Conservation (phyloP, 1,140 invertebrate species). For the Formica exsecta region DNA sequence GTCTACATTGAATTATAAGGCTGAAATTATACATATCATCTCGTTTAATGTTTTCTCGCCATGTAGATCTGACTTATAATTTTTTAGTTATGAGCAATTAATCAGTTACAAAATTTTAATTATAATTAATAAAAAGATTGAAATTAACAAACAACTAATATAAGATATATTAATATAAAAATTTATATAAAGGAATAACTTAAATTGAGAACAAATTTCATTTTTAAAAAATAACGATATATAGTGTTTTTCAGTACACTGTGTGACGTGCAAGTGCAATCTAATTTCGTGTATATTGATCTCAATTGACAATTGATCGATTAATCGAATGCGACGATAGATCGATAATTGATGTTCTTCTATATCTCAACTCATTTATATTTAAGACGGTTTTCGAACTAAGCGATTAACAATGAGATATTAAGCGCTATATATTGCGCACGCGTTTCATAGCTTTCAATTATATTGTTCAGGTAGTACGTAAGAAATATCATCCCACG, state of each 20-base stretch:
- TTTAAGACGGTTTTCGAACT: constrained; percentile 17
- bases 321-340: not conserved
- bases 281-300: not conserved
- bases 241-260: not conserved
- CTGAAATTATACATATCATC: not conserved
- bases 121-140: not conserved
- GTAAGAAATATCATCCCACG: constrained; percentile 99
- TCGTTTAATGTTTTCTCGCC: not conserved
- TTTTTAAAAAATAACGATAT: constrained; percentile 15
- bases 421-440: not conserved
- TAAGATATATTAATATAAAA: not conserved
- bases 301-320: not conserved
- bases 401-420: not conserved
- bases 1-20: not conserved
- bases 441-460: constrained; percentile 66
- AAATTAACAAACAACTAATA: not conserved
- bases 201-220: too few species aligned
- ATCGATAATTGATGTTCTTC: not conserved
- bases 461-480: constrained; percentile 94
- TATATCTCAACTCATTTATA: constrained; percentile 9
- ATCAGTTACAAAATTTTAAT: not conserved
- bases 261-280: not conserved
- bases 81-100: not conserved
- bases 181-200: not conserved
- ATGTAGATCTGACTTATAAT: not conserved